Base-by-base conservation (phyloP, 1,140 invertebrate genomes). In the Rhopalosiphum padi region DNA sequence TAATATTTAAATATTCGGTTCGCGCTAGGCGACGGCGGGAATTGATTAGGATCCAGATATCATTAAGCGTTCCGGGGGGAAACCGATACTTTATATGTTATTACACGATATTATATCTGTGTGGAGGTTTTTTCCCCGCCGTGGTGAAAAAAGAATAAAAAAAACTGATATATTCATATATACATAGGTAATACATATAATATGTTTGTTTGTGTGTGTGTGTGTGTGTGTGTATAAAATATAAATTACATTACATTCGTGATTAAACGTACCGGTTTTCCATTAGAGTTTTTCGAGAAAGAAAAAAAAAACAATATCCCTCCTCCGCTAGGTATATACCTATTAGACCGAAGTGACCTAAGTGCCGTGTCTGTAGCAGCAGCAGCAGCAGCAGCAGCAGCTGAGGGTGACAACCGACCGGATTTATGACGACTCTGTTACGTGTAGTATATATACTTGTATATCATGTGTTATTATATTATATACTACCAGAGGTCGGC, bases 1-100 rank as follows among this genome's bases (percentile, higher is more conserved):
- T 93, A 93, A 86, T 93, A 86, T 93, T 93, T 86, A 93, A 93
- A 93, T 86, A 85, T 93, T 93, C 46, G 48, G 91, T 86, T 93
- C 51, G 77, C 91, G 68, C 35, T 92, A 85, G 82, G 60, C 91
- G 77, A 86, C 82, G 91, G 77, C 82, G 48, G 48, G 48, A 51
- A 51, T 92, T 92, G 91, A 91, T 91, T 91, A 91, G 41, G 41
- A 60, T 82, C 18, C 68, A 83, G 90, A 92, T 92, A 92, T 83
- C 43, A 92, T 92, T 92, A 92, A 92, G 68, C 90, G 89, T 89
- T 53, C 46, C 35, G 30, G 41, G 86, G 35, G 87, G n/a, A 43
- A 91, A 91, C 41, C 60, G 90, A 91, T 91, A 91, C 60, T 77
- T 77, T 77, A 35, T n/a, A 77, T n/a, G 60, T 46, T 68, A 90